Base-by-base conservation (phyloP, 2,797 vertebrate genomes). In the Babyrousa celebensis region DNA sequence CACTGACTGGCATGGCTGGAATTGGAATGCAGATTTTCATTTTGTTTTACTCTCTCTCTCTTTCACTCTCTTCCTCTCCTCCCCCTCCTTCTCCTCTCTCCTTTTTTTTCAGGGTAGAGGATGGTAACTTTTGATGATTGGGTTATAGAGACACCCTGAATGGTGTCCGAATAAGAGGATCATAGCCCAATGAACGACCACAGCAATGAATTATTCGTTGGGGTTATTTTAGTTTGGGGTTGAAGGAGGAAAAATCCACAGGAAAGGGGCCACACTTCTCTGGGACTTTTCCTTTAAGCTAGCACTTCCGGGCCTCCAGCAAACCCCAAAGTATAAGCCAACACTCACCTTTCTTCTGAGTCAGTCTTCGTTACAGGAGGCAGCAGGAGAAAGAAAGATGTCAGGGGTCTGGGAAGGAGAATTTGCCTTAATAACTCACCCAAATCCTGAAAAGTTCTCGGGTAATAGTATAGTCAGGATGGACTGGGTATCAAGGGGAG, bases 101-200 rank as follows among this genome's bases (percentile, higher is more conserved):
- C 20, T 25, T 77, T 36, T 15, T 15, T 27, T 72, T 91, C 52
- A 67, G 29, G 48, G 3, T 74, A 83, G 12, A 77, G 27, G 27
- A 83, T 18, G 2, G 58, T 78, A 88, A 70, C 16, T 91, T 87
- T 85, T 54, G 88, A 58, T 85, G 87, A 70, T 56, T 56, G 36
- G 62, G 15, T 88, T 92, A 83, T 58, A 20, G n/a, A 85, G 89
- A 96, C 86, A 63, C 10, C 75, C 52, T 82, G 60, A 94, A 80
- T 52, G 25, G 25, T 89, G 6, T 96, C 67, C 84, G 75, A 75
- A 89, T 87, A 96, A 85, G 65, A 88, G 27, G 20, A 20, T 84
- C 67, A 62, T 83, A 58, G 60, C 23, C 20, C 43, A 87, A 29
- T 77, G n/a, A 83, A 72, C 92, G 83, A 65, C n/a, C 16, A 60